phyloP scores from a whole-genome alignment of 2,113 vertebrate species.

The Chloebia gouldiae region DNA sequence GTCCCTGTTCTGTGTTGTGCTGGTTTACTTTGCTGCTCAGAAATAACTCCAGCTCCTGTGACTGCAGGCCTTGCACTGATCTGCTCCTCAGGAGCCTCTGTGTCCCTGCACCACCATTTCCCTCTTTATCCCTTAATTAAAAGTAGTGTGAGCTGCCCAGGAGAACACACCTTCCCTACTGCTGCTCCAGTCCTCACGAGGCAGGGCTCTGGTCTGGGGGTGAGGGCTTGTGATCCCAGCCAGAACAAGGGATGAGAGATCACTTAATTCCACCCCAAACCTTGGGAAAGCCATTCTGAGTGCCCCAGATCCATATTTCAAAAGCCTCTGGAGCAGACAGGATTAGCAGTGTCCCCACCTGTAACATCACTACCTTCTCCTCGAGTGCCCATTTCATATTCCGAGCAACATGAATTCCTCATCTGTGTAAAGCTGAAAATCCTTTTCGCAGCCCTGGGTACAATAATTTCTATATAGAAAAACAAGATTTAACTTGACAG shows the following conservation, averaged over 20 bases:
- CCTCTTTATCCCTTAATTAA: background rate
- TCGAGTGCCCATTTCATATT: background rate
- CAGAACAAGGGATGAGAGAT: background rate
- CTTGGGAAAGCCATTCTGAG: background rate
- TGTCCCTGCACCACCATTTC: background rate
- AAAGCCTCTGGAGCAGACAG: background rate
- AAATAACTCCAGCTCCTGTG: background rate
- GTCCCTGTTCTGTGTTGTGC: background rate
- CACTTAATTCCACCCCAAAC: background rate
- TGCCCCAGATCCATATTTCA: background rate
- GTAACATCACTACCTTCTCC: background rate
- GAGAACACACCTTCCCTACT: background rate
- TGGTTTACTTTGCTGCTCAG: background rate
- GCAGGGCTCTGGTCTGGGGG: background rate
- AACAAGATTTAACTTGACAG: conserved; percentile 57
- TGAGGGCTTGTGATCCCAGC: background rate
- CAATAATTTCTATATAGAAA: background rate
- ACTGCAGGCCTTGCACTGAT: background rate
- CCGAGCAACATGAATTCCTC: background rate
- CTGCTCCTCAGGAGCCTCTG: background rate
- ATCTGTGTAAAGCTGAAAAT: conserved; percentile 16
- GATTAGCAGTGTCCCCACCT: background rate
- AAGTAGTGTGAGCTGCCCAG: background rate
- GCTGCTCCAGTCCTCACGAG: background rate
- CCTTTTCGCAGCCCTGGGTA: conserved; percentile 15